Evolutionary conservation across 2,113 vertebrate species (phyloP).

Genomic region (Colaptes auratus): DNA sequence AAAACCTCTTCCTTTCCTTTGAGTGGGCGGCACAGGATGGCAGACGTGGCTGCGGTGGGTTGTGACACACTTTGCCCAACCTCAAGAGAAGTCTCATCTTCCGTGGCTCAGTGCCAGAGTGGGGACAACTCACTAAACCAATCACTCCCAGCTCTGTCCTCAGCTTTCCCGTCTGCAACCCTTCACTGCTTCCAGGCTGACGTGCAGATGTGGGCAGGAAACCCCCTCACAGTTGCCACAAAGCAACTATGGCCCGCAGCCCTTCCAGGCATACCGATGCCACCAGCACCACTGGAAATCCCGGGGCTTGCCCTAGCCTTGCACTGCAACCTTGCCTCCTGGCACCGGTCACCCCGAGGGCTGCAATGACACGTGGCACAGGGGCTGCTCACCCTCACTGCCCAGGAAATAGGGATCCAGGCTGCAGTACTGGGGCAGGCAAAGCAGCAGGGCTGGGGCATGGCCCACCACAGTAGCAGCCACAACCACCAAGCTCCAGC

Average conservation of each 20-base stretch:
- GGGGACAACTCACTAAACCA: background rate
- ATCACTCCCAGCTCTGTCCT: background rate
- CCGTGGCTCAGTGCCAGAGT: rapidly evolving
- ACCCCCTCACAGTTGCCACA: rapidly evolving
- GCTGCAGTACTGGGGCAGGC: rapidly evolving
- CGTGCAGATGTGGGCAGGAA: background rate
- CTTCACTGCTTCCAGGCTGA: rapidly evolving
- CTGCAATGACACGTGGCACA: rapidly evolving
- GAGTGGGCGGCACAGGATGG: background rate
- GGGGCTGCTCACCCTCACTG: rapidly evolving
- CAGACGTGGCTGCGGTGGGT: background rate
- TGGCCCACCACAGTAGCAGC: too few species aligned
- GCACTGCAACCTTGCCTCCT: rapidly evolving
- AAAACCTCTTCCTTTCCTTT: background rate
- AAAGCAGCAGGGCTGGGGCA: background rate
- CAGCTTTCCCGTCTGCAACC: background rate
- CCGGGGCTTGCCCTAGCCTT: background rate
- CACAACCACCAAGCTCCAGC: background rate
- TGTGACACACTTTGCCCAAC: background rate
- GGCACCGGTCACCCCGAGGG: rapidly evolving
- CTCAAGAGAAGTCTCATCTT: background rate
- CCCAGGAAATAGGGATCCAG: background rate
- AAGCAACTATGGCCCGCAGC: rapidly evolving
- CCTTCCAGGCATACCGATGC: background rate
- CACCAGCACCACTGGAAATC: background rate